These are phyloP conservation scores for Carposina sasakii DNA, from an alignment of 1,140 invertebrate genomes.

Conservation along the genomic window DNA sequence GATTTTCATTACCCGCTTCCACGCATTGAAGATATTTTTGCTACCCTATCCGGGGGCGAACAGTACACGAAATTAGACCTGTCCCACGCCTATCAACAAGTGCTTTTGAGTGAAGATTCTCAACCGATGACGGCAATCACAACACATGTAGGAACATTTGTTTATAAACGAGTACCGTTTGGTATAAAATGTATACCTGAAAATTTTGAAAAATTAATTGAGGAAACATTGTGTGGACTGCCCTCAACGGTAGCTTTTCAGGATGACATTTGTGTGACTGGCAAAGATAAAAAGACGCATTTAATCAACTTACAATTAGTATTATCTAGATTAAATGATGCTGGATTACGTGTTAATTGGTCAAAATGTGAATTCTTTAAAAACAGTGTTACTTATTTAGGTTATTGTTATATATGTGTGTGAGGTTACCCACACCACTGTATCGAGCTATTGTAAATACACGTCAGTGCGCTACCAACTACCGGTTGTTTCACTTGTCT, in stretches of 20 bases:
- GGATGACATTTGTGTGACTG: slow-evolving; percentile 30
- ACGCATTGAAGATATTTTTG: slow-evolving; percentile 39
- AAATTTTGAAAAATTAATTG: slow-evolving; percentile 37
- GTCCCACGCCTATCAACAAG: slow-evolving; percentile 27
- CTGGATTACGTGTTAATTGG: slow-evolving; percentile 20
- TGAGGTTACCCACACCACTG: too few species aligned
- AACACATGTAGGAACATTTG: slow-evolving; percentile 38
- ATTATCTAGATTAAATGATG: slow-evolving; percentile 10
- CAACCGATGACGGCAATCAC: slow-evolving; percentile 29
- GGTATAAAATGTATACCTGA: slow-evolving; percentile 30
- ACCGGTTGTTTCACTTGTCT: too few species aligned
- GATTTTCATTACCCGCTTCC: slow-evolving; percentile 29
- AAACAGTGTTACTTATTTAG: slow-evolving; percentile 39
- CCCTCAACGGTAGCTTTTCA: slow-evolving; percentile 12
- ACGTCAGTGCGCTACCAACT: too few species aligned
- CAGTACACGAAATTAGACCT: slow-evolving; percentile 30
- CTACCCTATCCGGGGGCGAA: slow-evolving; percentile 28
- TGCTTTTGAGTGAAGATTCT: slow-evolving; percentile 21
- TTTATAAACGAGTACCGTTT: slow-evolving; percentile 28
- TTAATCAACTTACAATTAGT: slow-evolving; percentile 17
- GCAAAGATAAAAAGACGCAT: slow-evolving; percentile 14
- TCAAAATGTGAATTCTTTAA: slow-evolving; percentile 31
- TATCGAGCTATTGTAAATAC: too few species aligned
- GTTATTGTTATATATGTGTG: too few species aligned
- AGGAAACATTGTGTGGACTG: slow-evolving; percentile 23